These are phyloP conservation scores for Orycteropus afer DNA, from an alignment of 2,113 vertebrate genomes.

Conservation along the genomic window DNA sequence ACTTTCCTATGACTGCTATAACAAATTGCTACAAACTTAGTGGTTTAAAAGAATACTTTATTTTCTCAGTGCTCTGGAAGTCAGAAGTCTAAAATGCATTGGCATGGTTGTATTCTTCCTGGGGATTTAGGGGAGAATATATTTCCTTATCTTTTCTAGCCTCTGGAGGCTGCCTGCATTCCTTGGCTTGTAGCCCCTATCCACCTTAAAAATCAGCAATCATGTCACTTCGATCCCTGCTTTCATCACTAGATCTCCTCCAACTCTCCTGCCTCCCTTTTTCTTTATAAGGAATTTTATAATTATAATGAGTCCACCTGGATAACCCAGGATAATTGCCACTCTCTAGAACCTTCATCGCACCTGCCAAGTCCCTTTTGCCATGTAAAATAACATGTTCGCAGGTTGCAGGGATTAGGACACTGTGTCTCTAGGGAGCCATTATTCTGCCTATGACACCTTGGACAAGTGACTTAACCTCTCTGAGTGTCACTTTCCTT, in stretches of 20 bases:
- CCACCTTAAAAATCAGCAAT: no score
- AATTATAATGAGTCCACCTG: background rate
- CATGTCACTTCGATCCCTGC: background rate
- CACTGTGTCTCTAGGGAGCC: background rate
- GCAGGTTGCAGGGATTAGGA: background rate
- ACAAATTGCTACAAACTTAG: background rate
- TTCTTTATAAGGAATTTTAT: background rate
- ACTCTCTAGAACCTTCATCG: background rate
- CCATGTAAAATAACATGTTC: background rate
- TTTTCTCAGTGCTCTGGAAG: background rate
- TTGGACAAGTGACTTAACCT: no score
- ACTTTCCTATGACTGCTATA: background rate
- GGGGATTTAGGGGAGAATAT: background rate
- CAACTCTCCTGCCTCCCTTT: background rate
- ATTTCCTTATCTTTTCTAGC: background rate
- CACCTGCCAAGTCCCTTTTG: background rate
- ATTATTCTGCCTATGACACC: background rate
- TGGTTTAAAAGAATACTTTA: background rate
- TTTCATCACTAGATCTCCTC: background rate
- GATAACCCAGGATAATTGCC: background rate
- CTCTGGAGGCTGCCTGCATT: accelerated
- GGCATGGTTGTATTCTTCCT: background rate
- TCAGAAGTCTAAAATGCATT: background rate
- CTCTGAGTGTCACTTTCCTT: background rate
- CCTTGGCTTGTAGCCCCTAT: background rate